A percentile compares a stretch with the other conserved stretches of the same genome.
Evolutionary conservation across 2,113 vertebrate genomes (phyloP).

Genomic region (Hydrochoerus hydrochaeris): DNA sequence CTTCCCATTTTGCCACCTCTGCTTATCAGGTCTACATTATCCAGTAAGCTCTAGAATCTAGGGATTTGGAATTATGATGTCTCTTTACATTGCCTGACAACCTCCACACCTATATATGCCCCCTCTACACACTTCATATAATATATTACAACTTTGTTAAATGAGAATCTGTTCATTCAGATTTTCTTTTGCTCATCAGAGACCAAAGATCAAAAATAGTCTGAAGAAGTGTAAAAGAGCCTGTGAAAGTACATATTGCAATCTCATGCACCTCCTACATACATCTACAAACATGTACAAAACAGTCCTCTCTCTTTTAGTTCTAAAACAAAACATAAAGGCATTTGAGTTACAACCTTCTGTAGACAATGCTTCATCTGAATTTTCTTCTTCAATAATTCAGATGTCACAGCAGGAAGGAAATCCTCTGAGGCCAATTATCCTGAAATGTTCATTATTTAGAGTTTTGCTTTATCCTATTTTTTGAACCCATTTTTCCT

Average conservation of each 20-base stretch:
- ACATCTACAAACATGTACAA: not conserved
- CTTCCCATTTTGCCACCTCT: fast-evolving
- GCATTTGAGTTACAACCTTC: not conserved
- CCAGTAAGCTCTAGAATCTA: not conserved
- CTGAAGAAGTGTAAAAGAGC: not conserved
- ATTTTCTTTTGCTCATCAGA: not conserved
- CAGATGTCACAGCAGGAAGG: not conserved
- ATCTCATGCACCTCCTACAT: not conserved
- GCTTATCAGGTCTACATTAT: not conserved
- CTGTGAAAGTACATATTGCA: not conserved
- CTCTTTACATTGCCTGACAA: not conserved
- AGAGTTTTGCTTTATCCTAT: not conserved
- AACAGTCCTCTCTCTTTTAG: not conserved
- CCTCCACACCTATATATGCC: not conserved
- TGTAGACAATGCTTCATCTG: not conserved
- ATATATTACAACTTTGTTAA: not conserved
- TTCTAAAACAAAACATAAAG: conserved; percentile 7
- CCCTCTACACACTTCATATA: not conserved
- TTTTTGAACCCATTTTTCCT: not conserved
- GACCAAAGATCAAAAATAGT: not conserved
- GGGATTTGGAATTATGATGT: not conserved
- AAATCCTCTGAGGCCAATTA: not conserved
- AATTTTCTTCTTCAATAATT: not conserved
- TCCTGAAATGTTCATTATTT: not conserved
- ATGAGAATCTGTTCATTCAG: not conserved